Base-by-base conservation (phyloP, 2,113 vertebrate genomes). In the Ranitomeya imitator region DNA sequence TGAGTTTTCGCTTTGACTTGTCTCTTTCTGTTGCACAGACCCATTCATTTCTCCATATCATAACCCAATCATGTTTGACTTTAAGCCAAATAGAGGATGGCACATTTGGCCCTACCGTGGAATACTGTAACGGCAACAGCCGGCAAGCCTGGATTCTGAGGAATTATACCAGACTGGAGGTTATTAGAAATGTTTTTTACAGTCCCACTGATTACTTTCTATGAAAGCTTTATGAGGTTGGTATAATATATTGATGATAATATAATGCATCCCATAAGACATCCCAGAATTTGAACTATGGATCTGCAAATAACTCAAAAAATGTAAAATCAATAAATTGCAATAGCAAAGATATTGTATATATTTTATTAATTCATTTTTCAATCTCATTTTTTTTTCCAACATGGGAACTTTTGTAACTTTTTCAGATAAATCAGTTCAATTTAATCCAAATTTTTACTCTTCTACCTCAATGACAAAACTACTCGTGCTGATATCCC, bases 41-140 rank as follows among this genome's bases (percentile, higher is more conserved):
- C 90, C 95, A 91, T 90, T 96, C 96, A 0, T 96, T 99, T 91
- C 95, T 97, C 88, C 97, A 99, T 90, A 91, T 97, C 92, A 96
- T 95, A 95, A 99, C 97, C 57, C 97, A 98, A 91, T 96, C 96
- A 78, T 99, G 98, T 95, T 96, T 99, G 93, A 98, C 97, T 85
- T 92, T 98, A 92, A 94, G 95, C 93, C 95, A 93, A 89, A 91
- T 96, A 91, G 94, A 95, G 90, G 96, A 97, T 59, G 97, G 96
- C 90, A 95, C 93, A 51, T 95, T 89, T 0, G 96, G 96, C 57
- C 97, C 96, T 90, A 96, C 96, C 0, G 96, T 97, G 96, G 96
- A 99, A 95, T 92, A 93, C 79, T 99, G 98, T 93, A 91, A 95
- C 59, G 93, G 95, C 90, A 96, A 94, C 88, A 90, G 94, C 65